These are phyloP conservation scores for Hemiscyllium ocellatum DNA, from an alignment of 2,113 vertebrate species.

Conservation along the genomic window DNA sequence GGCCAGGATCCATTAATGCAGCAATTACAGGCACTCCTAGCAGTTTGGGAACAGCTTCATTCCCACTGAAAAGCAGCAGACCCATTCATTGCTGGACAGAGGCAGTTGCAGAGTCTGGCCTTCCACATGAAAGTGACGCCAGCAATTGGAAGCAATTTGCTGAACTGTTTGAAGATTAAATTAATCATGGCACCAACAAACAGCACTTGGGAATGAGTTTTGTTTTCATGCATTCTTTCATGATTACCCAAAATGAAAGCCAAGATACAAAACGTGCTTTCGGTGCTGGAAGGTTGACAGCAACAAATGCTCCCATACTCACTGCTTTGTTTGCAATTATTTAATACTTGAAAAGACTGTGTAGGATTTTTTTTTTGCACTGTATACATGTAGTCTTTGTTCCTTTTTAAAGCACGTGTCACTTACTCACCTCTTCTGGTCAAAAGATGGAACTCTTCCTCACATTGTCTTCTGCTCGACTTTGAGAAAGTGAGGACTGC, in stretches of 20 bases:
- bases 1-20: conserved; percentile 5
- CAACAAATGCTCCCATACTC: conserved; percentile 32
- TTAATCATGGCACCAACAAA: conserved; percentile 38
- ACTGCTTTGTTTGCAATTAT: conserved; percentile 27
- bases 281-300: conserved; percentile 30
- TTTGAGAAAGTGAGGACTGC: neutral
- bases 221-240: conserved; percentile 35
- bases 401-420: neutral
- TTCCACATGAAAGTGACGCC: conserved; percentile 37
- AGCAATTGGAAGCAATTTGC: conserved; percentile 38
- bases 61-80: conserved; percentile 24
- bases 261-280: conserved; percentile 37
- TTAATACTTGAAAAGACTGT: conserved; percentile 16
- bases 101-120: neutral
- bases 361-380: conserved; percentile 5
- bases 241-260: conserved; percentile 38
- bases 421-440: neutral
- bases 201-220: conserved; percentile 37
- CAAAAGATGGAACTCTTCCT: conserved; percentile 11
- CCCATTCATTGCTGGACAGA: conserved; percentile 24
- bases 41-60: conserved; percentile 2
- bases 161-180: conserved; percentile 38
- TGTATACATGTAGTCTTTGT: conserved; percentile 21
- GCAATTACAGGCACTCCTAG: conserved; percentile 22
- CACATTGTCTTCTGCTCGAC: neutral